Percentiles rank a stretch among this genome's conserved stretches.
phyloP scores from a whole-genome alignment of 2,113 vertebrate genomes.

The Epinephelus lanceolatus region DNA sequence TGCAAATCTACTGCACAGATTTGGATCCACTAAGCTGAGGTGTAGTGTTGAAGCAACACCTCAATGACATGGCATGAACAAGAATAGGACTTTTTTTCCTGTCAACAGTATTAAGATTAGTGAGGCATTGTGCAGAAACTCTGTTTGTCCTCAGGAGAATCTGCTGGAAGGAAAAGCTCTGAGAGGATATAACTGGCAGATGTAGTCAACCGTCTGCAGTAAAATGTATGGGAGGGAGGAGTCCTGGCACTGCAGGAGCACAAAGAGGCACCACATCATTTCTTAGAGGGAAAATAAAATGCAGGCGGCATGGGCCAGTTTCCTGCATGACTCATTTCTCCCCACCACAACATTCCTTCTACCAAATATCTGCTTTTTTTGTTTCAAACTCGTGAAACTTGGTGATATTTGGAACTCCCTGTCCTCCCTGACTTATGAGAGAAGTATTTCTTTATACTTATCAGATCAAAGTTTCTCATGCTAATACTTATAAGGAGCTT shows the following conservation, averaged over 20 bases:
- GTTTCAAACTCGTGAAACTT: neutral
- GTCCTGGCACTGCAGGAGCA: conserved; percentile 10
- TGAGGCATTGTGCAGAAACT: neutral
- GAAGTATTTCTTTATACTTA: neutral
- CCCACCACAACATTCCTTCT: conserved; percentile 68
- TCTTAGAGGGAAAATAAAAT: conserved; percentile 19
- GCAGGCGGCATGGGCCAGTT: conserved; percentile 21
- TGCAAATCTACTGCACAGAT: neutral
- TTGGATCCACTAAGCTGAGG: neutral
- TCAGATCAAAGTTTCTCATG: neutral
- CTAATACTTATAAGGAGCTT: neutral
- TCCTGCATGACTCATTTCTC: conserved; percentile 75
- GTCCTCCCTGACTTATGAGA: neutral
- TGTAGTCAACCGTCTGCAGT: neutral
- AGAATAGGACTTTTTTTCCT: neutral
- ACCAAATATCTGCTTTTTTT: neutral
- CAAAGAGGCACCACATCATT: conserved; percentile 1
- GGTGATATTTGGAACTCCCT: neutral
- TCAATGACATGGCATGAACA: neutral
- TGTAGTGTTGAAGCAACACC: neutral
- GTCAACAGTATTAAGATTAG: neutral
- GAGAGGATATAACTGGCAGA: neutral
- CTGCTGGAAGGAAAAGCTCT: neutral
- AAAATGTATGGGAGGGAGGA: conserved; percentile 1
- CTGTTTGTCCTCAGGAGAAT: neutral